Base-by-base conservation (phyloP, 2,888 invertebrate species). In the Gymnocheta viridis region DNA sequence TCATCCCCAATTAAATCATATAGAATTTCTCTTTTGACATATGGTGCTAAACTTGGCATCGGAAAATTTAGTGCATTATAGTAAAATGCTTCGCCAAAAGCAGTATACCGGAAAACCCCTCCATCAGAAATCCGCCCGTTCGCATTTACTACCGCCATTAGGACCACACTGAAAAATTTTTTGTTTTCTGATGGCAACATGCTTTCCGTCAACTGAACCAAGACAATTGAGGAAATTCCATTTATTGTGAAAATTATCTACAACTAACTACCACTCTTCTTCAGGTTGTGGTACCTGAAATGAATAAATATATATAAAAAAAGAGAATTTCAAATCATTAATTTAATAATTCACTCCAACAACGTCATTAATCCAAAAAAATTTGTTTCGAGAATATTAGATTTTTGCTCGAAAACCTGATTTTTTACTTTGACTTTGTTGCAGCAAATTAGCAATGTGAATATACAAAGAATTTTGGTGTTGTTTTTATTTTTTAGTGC, bases 1-100 rank as follows among this genome's bases (percentile, higher is more conserved):
- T 54, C 51, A 54, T 54, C 51, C 14, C 19, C 51, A 27, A 54
- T 27, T 24, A 54, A 54, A 54, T 14, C 51, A 4, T 54, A 54
- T 54, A 27, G 24, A 24, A 54, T 24, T 54, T 24, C 14, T 27
- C 51, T 54, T 54, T 54, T 54, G 24, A 12, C 51, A 24, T 14
- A 54, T 24, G 27, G 51, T 4, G 51, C 27, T 54, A 27, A 14
- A n/a, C 24, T 24, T n/a, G n/a, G n/a, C n/a, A n/a, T 24, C 19
- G 47, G 47, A 47, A 47, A 47, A 47, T 47, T 47, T 47, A 47
- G 9, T 2, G 4, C 9, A 47, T 47, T 22, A 6, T 47, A 19
- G 9, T 47, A 47, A 47, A 47, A 47, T 47, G 47, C 19, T 47
- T 47, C 47, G 27, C 51, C 51, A 27, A 54, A 54, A 24, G 27